Evolutionary conservation across 2,797 vertebrate species (phyloP), one percentile per base, ranked within the genome.

Genomic region (Okamejei kenojei): DNA sequence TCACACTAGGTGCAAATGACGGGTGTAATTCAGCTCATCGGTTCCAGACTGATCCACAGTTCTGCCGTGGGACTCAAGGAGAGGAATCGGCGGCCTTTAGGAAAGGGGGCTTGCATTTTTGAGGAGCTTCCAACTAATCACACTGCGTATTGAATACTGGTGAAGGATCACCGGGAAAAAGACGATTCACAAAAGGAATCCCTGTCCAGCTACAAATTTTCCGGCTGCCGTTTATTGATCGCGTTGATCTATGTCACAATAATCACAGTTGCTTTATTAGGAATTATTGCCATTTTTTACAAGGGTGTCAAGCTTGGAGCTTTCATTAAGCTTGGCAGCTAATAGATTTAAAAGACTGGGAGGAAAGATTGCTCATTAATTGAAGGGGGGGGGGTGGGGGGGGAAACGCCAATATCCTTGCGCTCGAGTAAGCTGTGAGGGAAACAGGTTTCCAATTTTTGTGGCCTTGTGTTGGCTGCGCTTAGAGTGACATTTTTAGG

Each of bases 251-350:
- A 71, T 92, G 90, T 76, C 90, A 76, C 90, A 92, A 92, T 74
- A 92, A 92, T 92, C 68, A 38, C 38, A 74, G 90, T 92, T 92
- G 68, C 68, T 74, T 92, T 92, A 92, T 92, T 92, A 74, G 71
- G 76, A 92, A 92, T 92, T 92, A 92, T 92, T 92, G 90, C 90
- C 26, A 92, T 92, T 92, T 92, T 92, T 92, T 92, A 92, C 90
- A 92, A 92, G 71, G n/a, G 71, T 92, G 90, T 92, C 90, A 92
- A 76, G 68, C 68, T 74, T 74, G 71, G 45, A 74, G 90, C 90
- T 92, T 92, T 92, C 90, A 92, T 92, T 92, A 92, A 76, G 90
- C 90, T 54, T 92, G 90, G 90, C 90, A 92, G 68, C 73, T 92
- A 92, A 92, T 92, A 92, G 90, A 92, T 92, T 92, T 92, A 92